These are phyloP conservation scores for Echiichthys vipera DNA, from an alignment of 2,797 vertebrate genomes.

Conservation along the genomic window DNA sequence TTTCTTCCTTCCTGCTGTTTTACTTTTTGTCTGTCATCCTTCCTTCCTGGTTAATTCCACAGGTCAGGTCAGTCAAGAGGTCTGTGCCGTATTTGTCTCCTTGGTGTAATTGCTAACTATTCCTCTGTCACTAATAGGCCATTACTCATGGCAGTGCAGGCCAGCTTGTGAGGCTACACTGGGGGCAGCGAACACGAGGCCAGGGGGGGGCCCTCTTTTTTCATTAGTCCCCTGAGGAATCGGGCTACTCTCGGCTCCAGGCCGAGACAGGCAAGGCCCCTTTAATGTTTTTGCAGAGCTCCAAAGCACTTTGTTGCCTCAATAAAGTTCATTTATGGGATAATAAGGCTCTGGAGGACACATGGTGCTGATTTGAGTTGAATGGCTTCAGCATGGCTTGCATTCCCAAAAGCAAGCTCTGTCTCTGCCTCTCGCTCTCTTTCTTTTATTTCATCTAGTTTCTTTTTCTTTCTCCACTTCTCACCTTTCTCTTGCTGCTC, in stretches of 20 bases:
- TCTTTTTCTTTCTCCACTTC: constrained; percentile 66
- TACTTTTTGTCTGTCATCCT: constrained; percentile 62
- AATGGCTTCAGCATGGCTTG: constrained; percentile 86
- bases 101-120: constrained; percentile 68
- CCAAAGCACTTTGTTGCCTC: constrained; percentile 87
- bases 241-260: constrained; percentile 56
- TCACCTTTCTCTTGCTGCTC: constrained; percentile 60
- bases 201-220: constrained; percentile 61
- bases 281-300: constrained; percentile 82
- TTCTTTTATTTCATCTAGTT: constrained; percentile 57
- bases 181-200: constrained; percentile 59
- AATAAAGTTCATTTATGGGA: constrained; percentile 89
- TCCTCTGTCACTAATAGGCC: constrained; percentile 75
- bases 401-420: constrained; percentile 65
- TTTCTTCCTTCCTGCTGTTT: constrained; percentile 53
- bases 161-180: constrained; percentile 47
- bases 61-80: constrained; percentile 64
- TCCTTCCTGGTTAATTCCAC: constrained; percentile 68
- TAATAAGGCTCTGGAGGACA: constrained; percentile 85
- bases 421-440: constrained; percentile 36
- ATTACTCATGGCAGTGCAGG: constrained; percentile 64
- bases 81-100: constrained; percentile 71
- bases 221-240: constrained; percentile 76
- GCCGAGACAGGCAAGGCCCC: constrained; percentile 75
- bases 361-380: constrained; percentile 86